Evolutionary conservation across 1,140 invertebrate species (phyloP), one percentile per base, ranked within the genome.

Genomic region (Ridgeia piscesae): DNA sequence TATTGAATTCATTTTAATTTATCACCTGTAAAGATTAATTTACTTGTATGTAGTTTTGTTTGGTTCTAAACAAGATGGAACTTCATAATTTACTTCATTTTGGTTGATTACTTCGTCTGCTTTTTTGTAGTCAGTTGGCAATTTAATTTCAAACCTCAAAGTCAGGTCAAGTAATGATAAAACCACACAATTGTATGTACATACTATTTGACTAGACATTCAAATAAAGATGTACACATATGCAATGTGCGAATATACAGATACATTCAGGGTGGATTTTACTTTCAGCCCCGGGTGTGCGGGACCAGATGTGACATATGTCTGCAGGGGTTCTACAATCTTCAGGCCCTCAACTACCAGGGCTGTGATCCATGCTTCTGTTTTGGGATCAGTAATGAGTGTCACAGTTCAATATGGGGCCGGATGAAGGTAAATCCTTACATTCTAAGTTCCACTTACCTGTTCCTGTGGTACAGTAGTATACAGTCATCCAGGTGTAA

Each of bases 311-410:
- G 98, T 96, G 97, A 98, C 89, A 96, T 96, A 31, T 99, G 99
- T 95, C 97, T 97, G 92, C 94, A 97, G 0, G 99, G 99, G 0
- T 98, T 97, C 95, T 99, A 98, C 95, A 97, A 98, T 89, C 96
- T 99, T 92, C 97, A 97, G 42, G 96, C 95, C 33, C 96, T 97
- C 0, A 98, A 99, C 95, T 96, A 97, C 0, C 96, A 97, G 33
- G 99, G 99, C 4, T 99, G 99, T 95, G 96, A 97, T 0, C 95
- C 97, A 17, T 99, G 99, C 96, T 99, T 98, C 96, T 99, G 99
- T 96, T 99, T 98, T 34, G 98, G 98, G 42, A 97, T 98, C 6
- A 97, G 97, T 1, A 96, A 96, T 34, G 95, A 96, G 33, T 99
- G 99, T 94, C 93, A 94, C 33, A 95, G 94, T 93, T 94, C 94